Conservation (phyloP, 2,888 invertebrate species). For the Ligdia adustata region DNA sequence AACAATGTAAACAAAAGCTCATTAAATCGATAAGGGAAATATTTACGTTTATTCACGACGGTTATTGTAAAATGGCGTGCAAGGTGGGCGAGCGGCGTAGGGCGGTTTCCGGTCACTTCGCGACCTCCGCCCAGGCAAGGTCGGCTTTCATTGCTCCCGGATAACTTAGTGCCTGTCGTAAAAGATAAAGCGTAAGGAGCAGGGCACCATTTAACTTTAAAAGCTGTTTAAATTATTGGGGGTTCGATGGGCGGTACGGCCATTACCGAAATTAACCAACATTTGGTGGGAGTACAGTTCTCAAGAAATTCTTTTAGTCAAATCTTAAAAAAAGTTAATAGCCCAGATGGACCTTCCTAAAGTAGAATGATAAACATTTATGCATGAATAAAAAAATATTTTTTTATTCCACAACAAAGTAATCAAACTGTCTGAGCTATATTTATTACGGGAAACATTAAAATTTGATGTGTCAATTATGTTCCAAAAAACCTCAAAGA, state of each 20-base stretch:
- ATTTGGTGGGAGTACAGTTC: constrained; percentile 3
- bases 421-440: background rate
- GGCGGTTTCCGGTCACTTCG: constrained; percentile 43
- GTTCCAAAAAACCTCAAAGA: constrained; percentile 3
- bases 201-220: constrained; percentile 40
- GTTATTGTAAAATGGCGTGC: constrained; percentile 68
- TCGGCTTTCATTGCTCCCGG: constrained; percentile 33
- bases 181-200: constrained; percentile 39
- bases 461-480: constrained; percentile 7
- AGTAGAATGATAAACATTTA: no score
- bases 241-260: constrained; percentile 32
- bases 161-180: constrained; percentile 35
- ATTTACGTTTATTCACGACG: constrained; percentile 45
- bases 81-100: constrained; percentile 37
- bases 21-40: constrained; percentile 54
- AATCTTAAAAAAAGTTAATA: no score
- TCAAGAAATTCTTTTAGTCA: background rate
- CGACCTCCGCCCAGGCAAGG: constrained; percentile 56
- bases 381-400: no score
- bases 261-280: constrained; percentile 24
- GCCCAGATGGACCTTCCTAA: no score
- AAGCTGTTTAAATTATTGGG: constrained; percentile 33
- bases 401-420: background rate
- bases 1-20: constrained; percentile 46
- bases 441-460: constrained; percentile 9